phyloP scores from a whole-genome alignment of 2,113 vertebrate species.

The Oncorhynchus clarkii region DNA sequence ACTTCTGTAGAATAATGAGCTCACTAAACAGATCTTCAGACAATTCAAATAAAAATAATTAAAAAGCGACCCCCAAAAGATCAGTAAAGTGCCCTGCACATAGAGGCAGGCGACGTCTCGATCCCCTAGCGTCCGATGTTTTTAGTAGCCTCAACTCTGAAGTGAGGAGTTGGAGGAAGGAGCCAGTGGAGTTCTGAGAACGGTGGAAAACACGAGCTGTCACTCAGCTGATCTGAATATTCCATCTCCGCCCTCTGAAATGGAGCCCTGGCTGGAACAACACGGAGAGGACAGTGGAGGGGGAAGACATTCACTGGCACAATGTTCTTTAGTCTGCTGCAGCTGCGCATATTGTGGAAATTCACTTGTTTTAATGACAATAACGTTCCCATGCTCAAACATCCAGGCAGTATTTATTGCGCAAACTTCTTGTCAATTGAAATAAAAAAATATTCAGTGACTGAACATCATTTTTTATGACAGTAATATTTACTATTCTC shows the following conservation, averaged over 20 bases:
- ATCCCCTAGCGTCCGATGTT: slow-evolving; percentile 88
- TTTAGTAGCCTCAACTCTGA: slow-evolving; percentile 74
- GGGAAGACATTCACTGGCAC: background rate
- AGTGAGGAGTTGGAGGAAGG: slow-evolving; percentile 89
- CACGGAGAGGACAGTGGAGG: slow-evolving; percentile 36
- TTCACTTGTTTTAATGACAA: background rate
- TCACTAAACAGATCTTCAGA: slow-evolving; percentile 62
- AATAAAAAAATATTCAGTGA: background rate
- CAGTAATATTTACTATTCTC: background rate
- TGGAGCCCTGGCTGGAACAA: slow-evolving; percentile 58
- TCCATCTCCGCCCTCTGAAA: slow-evolving; percentile 80
- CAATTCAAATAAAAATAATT: slow-evolving; percentile 59
- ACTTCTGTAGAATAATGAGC: slow-evolving; percentile 60
- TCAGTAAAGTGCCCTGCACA: slow-evolving; percentile 74
- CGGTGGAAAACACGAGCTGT: slow-evolving; percentile 91
- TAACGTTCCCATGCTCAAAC: background rate
- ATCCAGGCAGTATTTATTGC: background rate
- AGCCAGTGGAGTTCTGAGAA: slow-evolving; percentile 86
- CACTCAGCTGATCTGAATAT: slow-evolving; percentile 93
- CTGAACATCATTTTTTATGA: background rate
- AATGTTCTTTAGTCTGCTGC: background rate
- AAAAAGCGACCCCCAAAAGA: slow-evolving; percentile 62
- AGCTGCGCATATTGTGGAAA: background rate
- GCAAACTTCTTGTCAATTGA: background rate
- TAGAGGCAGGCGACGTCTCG: slow-evolving; percentile 79